These are phyloP conservation scores for Pampus argenteus DNA, from an alignment of 2,797 vertebrate genomes.

Conservation along the genomic window DNA sequence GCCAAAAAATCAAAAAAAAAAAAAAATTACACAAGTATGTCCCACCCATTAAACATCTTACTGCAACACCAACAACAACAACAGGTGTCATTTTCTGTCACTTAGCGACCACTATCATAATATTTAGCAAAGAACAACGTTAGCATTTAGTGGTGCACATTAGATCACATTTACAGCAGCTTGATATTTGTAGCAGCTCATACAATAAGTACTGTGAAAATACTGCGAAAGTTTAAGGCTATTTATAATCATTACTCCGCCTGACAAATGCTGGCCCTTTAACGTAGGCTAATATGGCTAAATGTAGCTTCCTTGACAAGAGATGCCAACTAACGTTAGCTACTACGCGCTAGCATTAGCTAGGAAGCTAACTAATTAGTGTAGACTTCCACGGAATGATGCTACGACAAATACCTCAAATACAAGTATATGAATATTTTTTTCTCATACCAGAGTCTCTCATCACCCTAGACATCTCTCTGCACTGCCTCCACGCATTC, in stretches of 20 bases:
- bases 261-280: background rate
- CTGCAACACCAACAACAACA: slow-evolving; percentile 2
- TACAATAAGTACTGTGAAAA: background rate
- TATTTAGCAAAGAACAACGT: background rate
- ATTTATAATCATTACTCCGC: background rate
- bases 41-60: background rate
- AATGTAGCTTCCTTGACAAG: slow-evolving; percentile 40
- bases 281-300: slow-evolving; percentile 51
- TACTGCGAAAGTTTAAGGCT: background rate
- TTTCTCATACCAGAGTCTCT: slow-evolving; percentile 74
- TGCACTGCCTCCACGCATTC: slow-evolving; percentile 61
- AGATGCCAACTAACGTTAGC: background rate
- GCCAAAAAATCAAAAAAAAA: background rate
- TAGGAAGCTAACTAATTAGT: background rate
- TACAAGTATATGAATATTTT: background rate
- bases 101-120: background rate
- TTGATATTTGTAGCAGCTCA: background rate
- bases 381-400: background rate
- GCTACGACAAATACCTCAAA: background rate
- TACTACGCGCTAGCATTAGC: slow-evolving; percentile 41
- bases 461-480: slow-evolving; percentile 77
- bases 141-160: background rate
- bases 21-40: background rate
- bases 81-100: slow-evolving; percentile 50
- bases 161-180: no score